These are phyloP conservation scores for Paedocypris sp. DNA, from an alignment of 2,113 vertebrate species.

Conservation along the genomic window DNA sequence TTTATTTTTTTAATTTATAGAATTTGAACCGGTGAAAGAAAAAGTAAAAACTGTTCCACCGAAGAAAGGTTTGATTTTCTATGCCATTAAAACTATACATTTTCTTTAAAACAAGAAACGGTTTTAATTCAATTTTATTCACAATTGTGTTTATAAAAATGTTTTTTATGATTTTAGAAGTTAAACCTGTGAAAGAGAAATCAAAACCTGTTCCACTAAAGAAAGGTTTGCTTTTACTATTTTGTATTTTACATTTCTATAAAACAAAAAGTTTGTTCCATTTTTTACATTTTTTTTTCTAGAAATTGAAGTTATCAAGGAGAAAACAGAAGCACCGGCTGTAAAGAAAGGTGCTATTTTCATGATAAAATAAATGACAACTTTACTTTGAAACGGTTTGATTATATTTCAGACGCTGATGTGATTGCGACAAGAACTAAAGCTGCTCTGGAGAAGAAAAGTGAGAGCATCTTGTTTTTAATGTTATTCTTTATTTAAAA, in stretches of 20 bases:
- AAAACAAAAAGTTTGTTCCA: neutral
- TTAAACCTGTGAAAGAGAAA: neutral
- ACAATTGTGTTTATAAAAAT: too few species aligned
- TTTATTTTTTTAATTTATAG: neutral
- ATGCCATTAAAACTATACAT: too few species aligned
- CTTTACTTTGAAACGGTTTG: too few species aligned
- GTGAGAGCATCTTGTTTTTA: too few species aligned
- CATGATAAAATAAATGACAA: too few species aligned
- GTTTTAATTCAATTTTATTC: too few species aligned
- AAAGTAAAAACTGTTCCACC: conserved; percentile 22
- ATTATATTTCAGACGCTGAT: too few species aligned
- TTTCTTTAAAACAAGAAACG: too few species aligned
- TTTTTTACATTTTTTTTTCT: neutral
- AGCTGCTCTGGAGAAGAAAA: too few species aligned
- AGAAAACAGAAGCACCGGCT: conserved; percentile 34
- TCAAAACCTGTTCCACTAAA: neutral
- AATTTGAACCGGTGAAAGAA: neutral
- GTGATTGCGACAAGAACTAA: too few species aligned
- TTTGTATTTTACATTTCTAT: neutral
- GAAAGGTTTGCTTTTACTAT: neutral
- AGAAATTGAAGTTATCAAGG: conserved; percentile 31
- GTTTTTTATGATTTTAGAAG: neutral
- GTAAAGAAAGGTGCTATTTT: neutral
- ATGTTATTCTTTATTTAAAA: neutral
- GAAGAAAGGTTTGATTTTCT: conserved; percentile 34